Conservation (phyloP, 1,140 invertebrate species). For the Linepithema humile region DNA sequence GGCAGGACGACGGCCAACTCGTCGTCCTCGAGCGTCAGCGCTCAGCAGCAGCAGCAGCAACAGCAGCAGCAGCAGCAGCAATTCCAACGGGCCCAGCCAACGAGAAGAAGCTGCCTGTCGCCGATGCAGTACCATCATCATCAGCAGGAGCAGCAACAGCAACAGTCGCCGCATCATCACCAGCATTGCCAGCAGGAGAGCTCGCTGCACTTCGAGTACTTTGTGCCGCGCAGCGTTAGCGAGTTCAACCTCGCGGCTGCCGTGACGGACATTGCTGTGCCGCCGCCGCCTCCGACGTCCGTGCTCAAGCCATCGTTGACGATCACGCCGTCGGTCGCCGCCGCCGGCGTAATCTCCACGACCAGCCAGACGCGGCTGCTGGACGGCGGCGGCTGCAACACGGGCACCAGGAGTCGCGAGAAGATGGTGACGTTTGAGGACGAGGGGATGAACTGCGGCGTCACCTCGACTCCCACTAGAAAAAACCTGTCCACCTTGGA, state of each 20-base stretch:
- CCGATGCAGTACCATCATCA: constrained; percentile 76
- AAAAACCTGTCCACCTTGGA: constrained; percentile 79
- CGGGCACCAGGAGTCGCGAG: constrained; percentile 85
- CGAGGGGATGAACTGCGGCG: constrained; percentile 83
- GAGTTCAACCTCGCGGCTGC: constrained; percentile 90
- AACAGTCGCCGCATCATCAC: constrained; percentile 79
- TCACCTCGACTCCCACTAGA: constrained; percentile 80
- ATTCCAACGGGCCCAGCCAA: constrained; percentile 88
- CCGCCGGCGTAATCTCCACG: constrained; percentile 34
- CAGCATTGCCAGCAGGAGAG: constrained; percentile 81
- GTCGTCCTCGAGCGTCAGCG: not conserved
- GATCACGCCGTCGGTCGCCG: constrained; percentile 66
- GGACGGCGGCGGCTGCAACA: constrained; percentile 70
- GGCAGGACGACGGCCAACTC: constrained; percentile 78
- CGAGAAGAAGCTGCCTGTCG: constrained; percentile 86
- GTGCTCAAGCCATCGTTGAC: constrained; percentile 71
- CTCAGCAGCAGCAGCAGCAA: constrained; percentile 66
- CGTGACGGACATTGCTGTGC: constrained; percentile 83
- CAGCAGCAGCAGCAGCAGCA: constrained; percentile 66
- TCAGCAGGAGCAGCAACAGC: constrained; percentile 74
- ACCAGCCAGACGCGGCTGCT: constrained; percentile 73
- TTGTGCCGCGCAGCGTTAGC: constrained; percentile 92
- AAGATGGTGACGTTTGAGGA: constrained; percentile 94
- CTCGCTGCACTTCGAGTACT: constrained; percentile 90
- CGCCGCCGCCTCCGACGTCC: constrained; percentile 82